Evolutionary conservation across 2,113 vertebrate species (phyloP), one percentile per base, ranked within the genome.

Genomic region (Lepidiolamprologus cunningtoni): DNA sequence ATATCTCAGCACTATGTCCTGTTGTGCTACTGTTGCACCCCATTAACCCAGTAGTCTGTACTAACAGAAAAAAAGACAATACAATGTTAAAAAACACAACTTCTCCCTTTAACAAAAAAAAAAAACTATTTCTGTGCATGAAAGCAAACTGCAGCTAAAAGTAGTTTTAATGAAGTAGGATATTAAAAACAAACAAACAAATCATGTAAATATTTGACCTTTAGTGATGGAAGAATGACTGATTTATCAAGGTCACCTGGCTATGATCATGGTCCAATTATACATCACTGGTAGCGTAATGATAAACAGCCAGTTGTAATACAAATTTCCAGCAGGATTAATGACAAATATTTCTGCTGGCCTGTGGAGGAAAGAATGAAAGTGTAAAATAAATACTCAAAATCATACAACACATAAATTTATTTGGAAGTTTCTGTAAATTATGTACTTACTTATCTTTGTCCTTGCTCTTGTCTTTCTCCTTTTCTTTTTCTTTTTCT

Each of bases 211-310:
- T 33, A 53, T 78, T 78, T 53, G 47, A 57, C 23, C 35, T 9
- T 17, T 45, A 58, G 2, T 71, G 58, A 11, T 45, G 4, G 55
- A 61, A 54, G 31, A 80, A 23, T 50, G 8, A 53, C 4, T 54
- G 40, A 53, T 68, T 81, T 40, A n/a, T 28, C 42, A 28, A 53
- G 12, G 53, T 95, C 85, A 99, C 99, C 99, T 98, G 87, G 98
- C 98, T 54, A 99, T 98, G 87, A 99, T 95, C 96, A 98, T 97
- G 47, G 97, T 99, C 98, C 98, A 99, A 94, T 99, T 99, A 96
- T 99, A 99, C 98, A 99, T 99, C 87, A 99, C 98, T 28, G 99
- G 98, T 82, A 99, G 37, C 47, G 98, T 97, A 92, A 99, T 99
- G 89, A 99, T 95, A 81, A 98, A 97, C 79, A 99, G 94, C 99